Base-by-base conservation (phyloP, 2,113 vertebrate genomes). In the Progne subis region DNA sequence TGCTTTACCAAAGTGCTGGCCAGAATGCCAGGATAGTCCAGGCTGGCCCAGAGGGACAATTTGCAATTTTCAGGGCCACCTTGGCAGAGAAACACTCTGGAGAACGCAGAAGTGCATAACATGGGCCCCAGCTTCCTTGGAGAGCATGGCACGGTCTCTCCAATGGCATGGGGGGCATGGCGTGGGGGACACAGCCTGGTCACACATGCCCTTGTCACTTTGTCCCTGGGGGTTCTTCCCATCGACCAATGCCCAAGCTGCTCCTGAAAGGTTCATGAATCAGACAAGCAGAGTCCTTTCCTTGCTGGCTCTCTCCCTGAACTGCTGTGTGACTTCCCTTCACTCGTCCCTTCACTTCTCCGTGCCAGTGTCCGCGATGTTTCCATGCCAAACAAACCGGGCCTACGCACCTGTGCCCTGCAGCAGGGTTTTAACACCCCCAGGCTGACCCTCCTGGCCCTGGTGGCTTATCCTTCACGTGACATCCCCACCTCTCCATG, bases 351-450 rank as follows among this genome's bases (percentile, higher is more conserved):
- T 76, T 43, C 70, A n/a, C 52, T 25, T 41, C 57, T 61, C 46
- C 39, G 44, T 31, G 28, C 37, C 18, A 29, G 41, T 6, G 7
- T 76, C 25, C 5, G 0, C 0, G 4, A 14, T 3, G 8, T 47
- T 57, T 37, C 67, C 2, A 0, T 7, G 41, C 19, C 67, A 56
- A 24, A 39, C 10, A 65, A 44, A 32, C 44, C 28, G 59, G 59
- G 24, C 29, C 65, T 29, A 18, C 56, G 31, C 12, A 34, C 5
- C 65, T 49, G 9, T 20, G 28, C 23, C 5, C 49, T 3, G 1
- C 65, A 57, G 50, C 37, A 83, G 64, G 47, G 23, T 32, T 86
- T 90, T n/a, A 63, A n/a, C 18, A 37, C 2, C 2, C 9, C 24
- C n/a, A 49, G 57, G 32, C 77, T 61, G 61, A 70, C 49, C 39